These are phyloP conservation scores for Actinia equina DNA, from an alignment of 64 coral and sea anemone genomes.

Conservation along the genomic window DNA sequence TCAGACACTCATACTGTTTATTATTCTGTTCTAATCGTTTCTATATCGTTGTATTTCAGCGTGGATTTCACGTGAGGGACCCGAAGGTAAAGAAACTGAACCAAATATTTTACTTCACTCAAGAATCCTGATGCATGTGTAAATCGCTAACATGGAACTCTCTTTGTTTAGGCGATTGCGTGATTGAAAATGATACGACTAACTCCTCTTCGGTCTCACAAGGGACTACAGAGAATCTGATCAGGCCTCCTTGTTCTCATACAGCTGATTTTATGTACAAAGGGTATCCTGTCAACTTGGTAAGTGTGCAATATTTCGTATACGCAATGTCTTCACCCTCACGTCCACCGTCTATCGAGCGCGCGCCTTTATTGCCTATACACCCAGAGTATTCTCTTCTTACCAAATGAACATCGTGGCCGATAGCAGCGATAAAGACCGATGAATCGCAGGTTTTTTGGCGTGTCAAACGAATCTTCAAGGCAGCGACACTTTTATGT, in stretches of 20 bases:
- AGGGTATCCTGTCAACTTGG: conserved; percentile 89
- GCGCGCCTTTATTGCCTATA: neutral
- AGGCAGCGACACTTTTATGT: conserved; percentile 10
- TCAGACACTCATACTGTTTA: neutral
- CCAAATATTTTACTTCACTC: neutral
- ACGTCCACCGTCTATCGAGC: neutral
- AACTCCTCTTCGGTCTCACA: conserved; percentile 31
- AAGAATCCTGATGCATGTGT: neutral
- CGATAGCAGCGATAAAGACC: neutral
- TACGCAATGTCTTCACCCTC: neutral
- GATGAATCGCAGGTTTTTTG: neutral
- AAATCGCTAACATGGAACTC: conserved; percentile 17
- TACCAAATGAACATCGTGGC: neutral
- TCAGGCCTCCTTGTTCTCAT: conserved; percentile 45
- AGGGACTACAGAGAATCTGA: conserved; percentile 42
- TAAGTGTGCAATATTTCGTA: conserved; percentile 40
- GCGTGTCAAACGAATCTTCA: conserved; percentile 2
- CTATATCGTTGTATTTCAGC: conserved; percentile 69
- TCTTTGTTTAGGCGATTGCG: conserved; percentile 68
- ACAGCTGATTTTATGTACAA: conserved; percentile 94
- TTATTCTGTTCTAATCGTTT: conserved; percentile 23
- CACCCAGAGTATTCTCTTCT: neutral
- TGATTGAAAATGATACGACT: conserved; percentile 84
- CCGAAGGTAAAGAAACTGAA: conserved; percentile 81
- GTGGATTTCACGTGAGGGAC: conserved; percentile 91